Conservation (phyloP, 2,797 vertebrate genomes). For the Eulemur mongoz region DNA sequence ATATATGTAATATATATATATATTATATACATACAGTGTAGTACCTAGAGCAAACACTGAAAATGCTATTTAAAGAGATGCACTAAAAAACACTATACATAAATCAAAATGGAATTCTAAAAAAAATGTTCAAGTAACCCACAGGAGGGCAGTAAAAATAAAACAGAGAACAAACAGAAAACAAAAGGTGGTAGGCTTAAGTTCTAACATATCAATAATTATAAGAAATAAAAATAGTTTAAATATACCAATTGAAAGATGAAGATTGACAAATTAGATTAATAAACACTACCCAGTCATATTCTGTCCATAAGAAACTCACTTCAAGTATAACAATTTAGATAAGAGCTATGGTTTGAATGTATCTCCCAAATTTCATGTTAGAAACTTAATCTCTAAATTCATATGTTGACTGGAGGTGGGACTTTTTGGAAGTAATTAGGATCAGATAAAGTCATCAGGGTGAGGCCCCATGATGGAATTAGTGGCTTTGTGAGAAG, state of each 20-base stretch:
- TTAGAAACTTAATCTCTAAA: background rate
- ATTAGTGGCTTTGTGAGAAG: background rate
- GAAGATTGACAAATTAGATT: background rate
- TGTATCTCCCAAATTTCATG: background rate
- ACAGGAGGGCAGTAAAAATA: background rate
- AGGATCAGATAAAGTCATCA: background rate
- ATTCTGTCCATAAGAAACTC: background rate
- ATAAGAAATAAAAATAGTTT: background rate
- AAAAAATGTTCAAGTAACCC: background rate
- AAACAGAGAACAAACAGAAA: background rate
- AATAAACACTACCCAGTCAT: background rate
- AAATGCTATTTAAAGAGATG: background rate
- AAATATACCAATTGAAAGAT: background rate
- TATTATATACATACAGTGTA: background rate
- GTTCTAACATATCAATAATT: background rate
- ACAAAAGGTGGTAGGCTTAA: background rate
- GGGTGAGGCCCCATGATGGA: background rate
- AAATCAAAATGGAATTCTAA: background rate
- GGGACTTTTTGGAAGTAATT: background rate
- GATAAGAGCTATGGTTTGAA: background rate
- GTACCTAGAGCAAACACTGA: background rate
- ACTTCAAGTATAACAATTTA: background rate
- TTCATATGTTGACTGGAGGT: background rate
- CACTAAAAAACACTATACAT: background rate
- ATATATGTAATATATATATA: no score